These are phyloP conservation scores for Paracanthobrama guichenoti DNA, from an alignment of 2,113 vertebrate genomes.

Conservation along the genomic window DNA sequence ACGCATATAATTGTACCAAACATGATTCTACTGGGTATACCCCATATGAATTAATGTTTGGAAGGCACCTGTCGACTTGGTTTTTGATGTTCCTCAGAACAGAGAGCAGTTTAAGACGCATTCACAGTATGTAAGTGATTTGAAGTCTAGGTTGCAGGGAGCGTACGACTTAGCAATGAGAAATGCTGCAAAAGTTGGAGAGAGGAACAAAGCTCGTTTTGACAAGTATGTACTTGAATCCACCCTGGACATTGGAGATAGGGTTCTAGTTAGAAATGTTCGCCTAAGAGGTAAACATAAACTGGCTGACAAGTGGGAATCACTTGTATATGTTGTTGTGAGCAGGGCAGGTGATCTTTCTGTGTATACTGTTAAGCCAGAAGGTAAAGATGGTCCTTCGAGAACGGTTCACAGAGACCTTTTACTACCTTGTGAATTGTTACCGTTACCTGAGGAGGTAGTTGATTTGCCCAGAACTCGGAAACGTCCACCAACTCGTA, in stretches of 20 bases:
- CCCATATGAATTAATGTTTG: conserved; percentile 12
- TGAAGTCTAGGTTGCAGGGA: not conserved
- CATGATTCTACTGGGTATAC: not conserved
- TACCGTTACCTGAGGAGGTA: not conserved
- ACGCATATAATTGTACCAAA: conserved; percentile 11
- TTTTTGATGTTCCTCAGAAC: not conserved
- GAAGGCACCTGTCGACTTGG: not conserved
- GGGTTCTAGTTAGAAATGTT: conserved; percentile 22
- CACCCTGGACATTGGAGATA: not conserved
- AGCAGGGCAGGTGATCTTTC: conserved; percentile 7
- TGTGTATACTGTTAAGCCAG: conserved; percentile 32
- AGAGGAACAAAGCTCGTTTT: conserved; percentile 8
- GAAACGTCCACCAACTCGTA: not conserved
- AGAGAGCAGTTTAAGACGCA: not conserved
- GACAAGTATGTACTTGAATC: conserved; percentile 10
- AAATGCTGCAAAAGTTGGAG: conserved; percentile 8
- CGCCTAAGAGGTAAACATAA: not conserved
- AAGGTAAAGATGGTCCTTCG: not conserved
- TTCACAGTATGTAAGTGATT: not conserved
- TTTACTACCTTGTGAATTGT: conserved; percentile 27
- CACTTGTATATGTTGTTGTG: not conserved
- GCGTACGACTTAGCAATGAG: not conserved
- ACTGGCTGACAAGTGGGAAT: conserved; percentile 11
- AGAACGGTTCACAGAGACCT: conserved; percentile 21
- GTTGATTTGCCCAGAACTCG: not conserved